phyloP scores from a whole-genome alignment of 2,113 vertebrate species.

The Pandion haliaetus region DNA sequence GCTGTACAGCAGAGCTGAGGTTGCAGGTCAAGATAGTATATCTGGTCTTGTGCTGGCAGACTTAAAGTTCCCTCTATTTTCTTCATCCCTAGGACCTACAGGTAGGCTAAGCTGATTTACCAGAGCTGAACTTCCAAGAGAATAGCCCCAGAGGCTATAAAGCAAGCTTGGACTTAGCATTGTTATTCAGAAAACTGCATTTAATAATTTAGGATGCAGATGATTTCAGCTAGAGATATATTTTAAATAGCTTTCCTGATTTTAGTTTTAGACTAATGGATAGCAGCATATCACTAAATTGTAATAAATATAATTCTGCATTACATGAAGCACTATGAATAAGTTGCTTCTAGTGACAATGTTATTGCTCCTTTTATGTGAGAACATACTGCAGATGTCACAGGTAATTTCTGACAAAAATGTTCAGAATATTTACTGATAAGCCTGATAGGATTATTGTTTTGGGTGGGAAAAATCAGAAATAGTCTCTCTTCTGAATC shows the following conservation, averaged over 20 bases:
- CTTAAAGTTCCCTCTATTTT: constrained; percentile 18
- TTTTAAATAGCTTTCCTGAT: background rate
- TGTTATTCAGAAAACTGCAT: background rate
- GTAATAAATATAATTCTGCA: background rate
- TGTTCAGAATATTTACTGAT: background rate
- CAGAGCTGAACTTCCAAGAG: background rate
- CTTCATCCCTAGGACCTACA: background rate
- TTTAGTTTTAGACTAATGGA: constrained; percentile 7
- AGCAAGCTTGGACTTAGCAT: background rate
- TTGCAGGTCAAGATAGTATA: constrained; percentile 37
- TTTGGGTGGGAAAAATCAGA: constrained; percentile 32
- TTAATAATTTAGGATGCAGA: background rate
- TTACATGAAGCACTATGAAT: background rate
- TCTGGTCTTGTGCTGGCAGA: background rate
- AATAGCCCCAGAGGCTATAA: background rate
- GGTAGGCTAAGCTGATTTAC: constrained; percentile 16
- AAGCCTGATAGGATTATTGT: background rate
- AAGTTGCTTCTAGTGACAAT: background rate
- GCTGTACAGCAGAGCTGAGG: background rate
- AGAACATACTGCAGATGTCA: constrained; percentile 13
- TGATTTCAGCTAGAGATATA: background rate
- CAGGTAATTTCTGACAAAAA: constrained; percentile 14
- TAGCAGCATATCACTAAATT: background rate
- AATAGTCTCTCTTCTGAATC: constrained; percentile 8
- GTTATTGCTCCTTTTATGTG: constrained; percentile 5